Base-by-base conservation (phyloP, 2,888 invertebrate species). In the Nemapogon koenigi region DNA sequence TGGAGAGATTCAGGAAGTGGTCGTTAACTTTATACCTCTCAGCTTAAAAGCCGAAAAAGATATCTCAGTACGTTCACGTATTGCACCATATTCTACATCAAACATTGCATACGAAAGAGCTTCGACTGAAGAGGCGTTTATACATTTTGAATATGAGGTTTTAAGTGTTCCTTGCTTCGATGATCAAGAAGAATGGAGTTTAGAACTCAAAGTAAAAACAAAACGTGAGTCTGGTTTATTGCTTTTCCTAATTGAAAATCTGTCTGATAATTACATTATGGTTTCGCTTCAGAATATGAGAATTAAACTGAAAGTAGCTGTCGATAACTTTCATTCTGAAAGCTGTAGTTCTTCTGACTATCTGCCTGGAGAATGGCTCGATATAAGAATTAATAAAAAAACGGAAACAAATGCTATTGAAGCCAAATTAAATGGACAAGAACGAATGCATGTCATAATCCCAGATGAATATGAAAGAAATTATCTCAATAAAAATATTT, bases 1-100 rank as follows among this genome's bases (percentile, higher is more conserved):
- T 19, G 81, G 81, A 1, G 69, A 71, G 51, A 56, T 81, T 36
- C 73, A 81, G 48, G 70, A 75, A 46, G 29, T 81, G 6, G 57
- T 66, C 19, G 47, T 81, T 11, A 81, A 81, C 49, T 81, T 80
- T 46, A 64, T 61, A 26, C 67, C 70, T 1, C 45, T 81, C 25
- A 53, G 51, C 37, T 52, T 76, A 45, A 49, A 51, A 16, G 48
- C 59, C 17, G 53, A 57, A 40, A 51, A 51, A 32, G 45, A 55
- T 30, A 42, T 39, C 22, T 53, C 43, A 41, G 37, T 37, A 13
- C 44, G 41, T 29, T 45, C 50, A 1, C 51, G 56, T 43, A 62
- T 61, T 27, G 47, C 46, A 40, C 78, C 78, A 2, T 57, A 37
- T 16, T 49, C 53, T 26, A 61, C 57, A 38, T 62, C 61, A 2